These are phyloP conservation scores for Chaitophorus viminalis DNA, from an alignment of 2,888 invertebrate species.

Conservation along the genomic window DNA sequence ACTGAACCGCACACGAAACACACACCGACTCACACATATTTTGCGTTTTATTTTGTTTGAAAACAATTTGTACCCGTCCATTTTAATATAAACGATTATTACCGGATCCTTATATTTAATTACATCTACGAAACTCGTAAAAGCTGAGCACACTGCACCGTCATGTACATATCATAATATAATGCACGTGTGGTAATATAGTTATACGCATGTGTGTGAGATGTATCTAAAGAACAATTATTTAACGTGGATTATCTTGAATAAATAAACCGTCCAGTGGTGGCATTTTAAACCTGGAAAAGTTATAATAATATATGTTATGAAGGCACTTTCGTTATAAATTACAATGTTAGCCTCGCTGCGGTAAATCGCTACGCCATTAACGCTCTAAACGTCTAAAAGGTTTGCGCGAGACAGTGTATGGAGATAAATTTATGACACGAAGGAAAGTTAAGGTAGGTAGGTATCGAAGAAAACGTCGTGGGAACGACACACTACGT, in stretches of 20 bases:
- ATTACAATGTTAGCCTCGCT: constrained; percentile 18
- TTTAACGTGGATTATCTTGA: constrained; percentile 48
- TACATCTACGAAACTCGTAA: neutral
- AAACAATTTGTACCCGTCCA: neutral
- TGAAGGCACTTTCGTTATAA: constrained; percentile 45
- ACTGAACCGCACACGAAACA: neutral
- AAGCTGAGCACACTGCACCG: neutral
- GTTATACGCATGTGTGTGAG: neutral
- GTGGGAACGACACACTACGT: neutral
- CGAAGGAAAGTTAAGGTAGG: neutral
- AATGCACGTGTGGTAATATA: neutral
- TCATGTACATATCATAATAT: too few species aligned
- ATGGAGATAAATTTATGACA: neutral
- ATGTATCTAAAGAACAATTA: constrained; percentile 30
- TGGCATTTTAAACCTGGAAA: constrained; percentile 48
- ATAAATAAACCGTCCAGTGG: constrained; percentile 29
- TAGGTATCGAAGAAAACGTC: neutral
- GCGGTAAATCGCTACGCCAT: constrained; percentile 34
- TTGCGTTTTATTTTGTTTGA: neutral
- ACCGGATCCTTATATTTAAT: neutral
- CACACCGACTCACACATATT: too few species aligned
- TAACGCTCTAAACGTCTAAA: constrained; percentile 40
- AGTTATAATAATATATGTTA: constrained; percentile 24
- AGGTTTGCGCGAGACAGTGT: constrained; percentile 6
- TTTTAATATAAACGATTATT: neutral